Evolutionary conservation across 2,888 invertebrate genomes (phyloP), one percentile per base, ranked within the genome.

Genomic region (Mellilla xanthometata): DNA sequence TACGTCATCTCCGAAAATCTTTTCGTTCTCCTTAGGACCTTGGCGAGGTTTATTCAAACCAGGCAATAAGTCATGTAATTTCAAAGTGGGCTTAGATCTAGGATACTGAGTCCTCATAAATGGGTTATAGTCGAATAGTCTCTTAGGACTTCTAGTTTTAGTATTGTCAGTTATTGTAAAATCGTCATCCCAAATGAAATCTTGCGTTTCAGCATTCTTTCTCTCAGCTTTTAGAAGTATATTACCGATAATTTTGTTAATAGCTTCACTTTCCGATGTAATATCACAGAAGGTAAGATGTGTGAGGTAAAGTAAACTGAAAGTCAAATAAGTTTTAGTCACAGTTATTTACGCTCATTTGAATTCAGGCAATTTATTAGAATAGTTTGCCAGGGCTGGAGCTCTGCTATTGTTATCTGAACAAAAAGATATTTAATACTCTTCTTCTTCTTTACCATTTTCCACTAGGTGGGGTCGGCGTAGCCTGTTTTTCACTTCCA

Each of bases 301-400:
- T 71, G 81, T 80, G 65, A 81, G 71, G 76, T 76, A 75, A 75
- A 82, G 75, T 75, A 84, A 70, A 78, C 86, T 87, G 78, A 40
- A 72, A 76, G 44, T n/a, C n/a, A n/a, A n/a, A n/a, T n/a, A n/a
- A n/a, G n/a, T n/a, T n/a, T n/a, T n/a, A n/a, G n/a, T n/a, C n/a
- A n/a, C n/a, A n/a, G n/a, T n/a, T n/a, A n/a, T n/a, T n/a, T n/a
- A n/a, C n/a, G n/a, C n/a, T n/a, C n/a, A n/a, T n/a, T n/a, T n/a
- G n/a, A n/a, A n/a, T n/a, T n/a, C n/a, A n/a, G n/a, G n/a, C n/a
- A n/a, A n/a, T n/a, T n/a, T n/a, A n/a, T n/a, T n/a, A n/a, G n/a
- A n/a, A n/a, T n/a, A n/a, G n/a, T n/a, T n/a, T n/a, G n/a, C n/a
- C n/a, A n/a, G n/a, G n/a, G n/a, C n/a, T n/a, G n/a, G n/a, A n/a